Conservation (phyloP, 1,140 invertebrate genomes). For the Meteorus sp. region DNA sequence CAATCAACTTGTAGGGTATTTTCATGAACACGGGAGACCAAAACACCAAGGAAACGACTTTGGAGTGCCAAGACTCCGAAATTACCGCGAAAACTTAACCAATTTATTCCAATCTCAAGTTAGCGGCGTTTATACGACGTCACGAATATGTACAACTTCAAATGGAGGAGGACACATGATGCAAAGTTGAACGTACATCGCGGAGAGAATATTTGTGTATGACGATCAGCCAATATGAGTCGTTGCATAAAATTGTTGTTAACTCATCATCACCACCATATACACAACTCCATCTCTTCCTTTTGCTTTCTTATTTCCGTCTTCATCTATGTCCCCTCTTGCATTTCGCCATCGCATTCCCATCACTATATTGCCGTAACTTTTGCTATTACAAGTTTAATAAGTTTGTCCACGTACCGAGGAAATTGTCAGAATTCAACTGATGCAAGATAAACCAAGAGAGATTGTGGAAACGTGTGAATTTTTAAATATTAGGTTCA, state of each 20-base stretch:
- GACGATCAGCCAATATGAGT: conserved; percentile 25
- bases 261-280: no score
- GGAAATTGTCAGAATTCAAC: conserved; percentile 24
- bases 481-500: neutral
- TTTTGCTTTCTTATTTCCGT: conserved; percentile 7
- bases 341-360: neutral
- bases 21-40: neutral
- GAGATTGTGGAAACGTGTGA: neutral
- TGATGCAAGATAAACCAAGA: conserved; percentile 3
- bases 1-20: neutral
- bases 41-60: no score
- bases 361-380: conserved; percentile 36
- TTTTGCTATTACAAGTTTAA: conserved; percentile 58
- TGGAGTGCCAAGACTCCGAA: neutral
- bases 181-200: neutral
- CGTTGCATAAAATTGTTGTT: no score
- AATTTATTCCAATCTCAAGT: conserved; percentile 20
- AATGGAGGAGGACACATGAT: neutral
- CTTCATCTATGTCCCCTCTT: neutral
- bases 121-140: conserved; percentile 10
- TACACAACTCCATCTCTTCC: neutral
- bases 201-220: conserved; percentile 28
- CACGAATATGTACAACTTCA: neutral
- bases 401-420: conserved; percentile 48
- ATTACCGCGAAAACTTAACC: conserved; percentile 27